Percentiles rank a stretch among this genome's conserved stretches.
These are phyloP conservation scores for Rambutsinella grinnellia DNA, from an alignment of 2,888 invertebrate species.

Conservation along the genomic window DNA sequence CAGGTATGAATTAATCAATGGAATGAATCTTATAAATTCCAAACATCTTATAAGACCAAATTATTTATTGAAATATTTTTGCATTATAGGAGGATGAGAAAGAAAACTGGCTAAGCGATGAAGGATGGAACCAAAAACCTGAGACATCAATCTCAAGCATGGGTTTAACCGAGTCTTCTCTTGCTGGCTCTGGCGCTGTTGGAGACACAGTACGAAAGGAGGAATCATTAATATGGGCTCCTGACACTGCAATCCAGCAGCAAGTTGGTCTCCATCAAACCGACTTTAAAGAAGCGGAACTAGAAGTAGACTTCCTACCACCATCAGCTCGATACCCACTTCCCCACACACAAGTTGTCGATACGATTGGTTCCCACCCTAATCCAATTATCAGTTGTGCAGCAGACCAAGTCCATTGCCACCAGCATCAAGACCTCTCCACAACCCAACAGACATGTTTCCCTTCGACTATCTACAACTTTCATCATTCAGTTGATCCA, in stretches of 20 bases:
- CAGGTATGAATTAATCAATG: conserved; percentile 41
- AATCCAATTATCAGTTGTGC: conserved; percentile 48
- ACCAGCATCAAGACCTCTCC: conserved; percentile 52
- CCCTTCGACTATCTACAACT: conserved; percentile 43
- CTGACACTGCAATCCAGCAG: neutral
- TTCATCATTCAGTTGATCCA: conserved; percentile 41
- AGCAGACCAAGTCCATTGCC: conserved; percentile 41
- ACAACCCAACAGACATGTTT: conserved; percentile 41
- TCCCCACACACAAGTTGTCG: conserved; percentile 41
- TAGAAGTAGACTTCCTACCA: conserved; percentile 33
- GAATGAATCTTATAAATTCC: too few species aligned
- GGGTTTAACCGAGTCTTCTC: neutral
- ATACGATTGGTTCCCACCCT: conserved; percentile 54
- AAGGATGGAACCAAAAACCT: conserved; percentile 21
- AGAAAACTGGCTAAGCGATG: conserved; percentile 58
- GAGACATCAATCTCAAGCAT: neutral
- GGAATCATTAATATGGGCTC: conserved; percentile 24
- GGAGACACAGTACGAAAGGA: conserved; percentile 18
- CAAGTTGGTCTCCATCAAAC: conserved; percentile 24
- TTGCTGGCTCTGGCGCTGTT: conserved; percentile 14
- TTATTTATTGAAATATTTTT: conserved; percentile 9
- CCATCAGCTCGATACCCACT: conserved; percentile 43
- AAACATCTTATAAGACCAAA: too few species aligned
- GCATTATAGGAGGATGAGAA: conserved; percentile 56
- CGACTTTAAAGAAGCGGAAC: conserved; percentile 21